Percentiles rank a stretch among this genome's conserved stretches.
phyloP scores from a whole-genome alignment of 2,113 vertebrate genomes.

The Hippocampus abdominalis region DNA sequence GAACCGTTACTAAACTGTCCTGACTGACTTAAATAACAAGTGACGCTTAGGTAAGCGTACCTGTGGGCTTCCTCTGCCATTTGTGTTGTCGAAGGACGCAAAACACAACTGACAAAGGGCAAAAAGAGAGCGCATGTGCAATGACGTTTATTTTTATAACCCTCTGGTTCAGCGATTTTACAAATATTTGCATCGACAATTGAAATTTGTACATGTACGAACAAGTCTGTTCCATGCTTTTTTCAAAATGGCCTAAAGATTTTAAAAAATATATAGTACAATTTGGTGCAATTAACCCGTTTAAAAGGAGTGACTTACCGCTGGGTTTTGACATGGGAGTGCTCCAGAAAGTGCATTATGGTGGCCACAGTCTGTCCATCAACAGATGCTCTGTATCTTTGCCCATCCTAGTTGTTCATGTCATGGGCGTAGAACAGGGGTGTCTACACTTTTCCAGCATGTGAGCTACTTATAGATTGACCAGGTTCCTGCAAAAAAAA shows the following conservation, averaged over 20 bases:
- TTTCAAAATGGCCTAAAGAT: too few relatives aligned
- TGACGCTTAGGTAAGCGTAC: conserved; percentile 60
- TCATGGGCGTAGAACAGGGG: too few relatives aligned
- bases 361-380: too few relatives aligned
- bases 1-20: conserved; percentile 42
- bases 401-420: too few relatives aligned
- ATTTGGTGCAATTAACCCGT: too few relatives aligned
- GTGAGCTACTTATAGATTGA: too few relatives aligned
- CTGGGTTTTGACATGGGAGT: background rate
- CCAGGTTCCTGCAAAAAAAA: too few relatives aligned
- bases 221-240: background rate
- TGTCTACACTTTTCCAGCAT: too few relatives aligned
- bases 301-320: background rate
- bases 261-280: too few relatives aligned
- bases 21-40: conserved; percentile 53
- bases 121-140: background rate
- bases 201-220: background rate
- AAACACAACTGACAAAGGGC: conserved; percentile 23
- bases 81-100: conserved; percentile 21
- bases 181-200: background rate
- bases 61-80: conserved; percentile 56
- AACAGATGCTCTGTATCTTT: too few relatives aligned
- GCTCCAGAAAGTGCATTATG: too few relatives aligned
- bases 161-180: background rate
- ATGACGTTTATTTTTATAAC: conserved; percentile 3